A percentile compares a stretch with the other conserved stretches of the same genome.
Conservation (phyloP, 2,797 vertebrate genomes). For the Periophthalmus magnuspinnatus region DNA sequence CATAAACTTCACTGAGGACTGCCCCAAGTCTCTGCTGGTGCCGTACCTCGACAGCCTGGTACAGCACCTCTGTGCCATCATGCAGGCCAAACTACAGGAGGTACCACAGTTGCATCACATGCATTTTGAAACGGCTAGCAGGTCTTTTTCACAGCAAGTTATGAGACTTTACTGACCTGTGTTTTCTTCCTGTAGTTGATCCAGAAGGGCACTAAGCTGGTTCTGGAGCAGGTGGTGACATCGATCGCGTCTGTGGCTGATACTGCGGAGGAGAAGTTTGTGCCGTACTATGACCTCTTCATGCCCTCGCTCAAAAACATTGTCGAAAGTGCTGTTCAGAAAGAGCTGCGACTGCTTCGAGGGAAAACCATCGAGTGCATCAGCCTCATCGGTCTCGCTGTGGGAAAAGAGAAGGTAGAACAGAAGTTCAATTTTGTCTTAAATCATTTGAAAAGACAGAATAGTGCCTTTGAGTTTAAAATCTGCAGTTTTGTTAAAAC, state of each 20-base stretch:
- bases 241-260: conserved; percentile 98
- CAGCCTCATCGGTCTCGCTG: conserved; percentile 96
- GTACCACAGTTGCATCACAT: conserved; percentile 17
- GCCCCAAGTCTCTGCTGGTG: conserved; percentile 92
- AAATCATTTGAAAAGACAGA: too few relatives aligned
- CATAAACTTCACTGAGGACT: conserved; percentile 98
- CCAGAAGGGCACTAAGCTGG: conserved; percentile 97
- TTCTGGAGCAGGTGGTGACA: conserved; percentile 98
- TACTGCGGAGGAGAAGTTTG: conserved; percentile 97
- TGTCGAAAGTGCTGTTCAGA: conserved; percentile 95
- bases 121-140: background rate
- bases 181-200: conserved; percentile 78
- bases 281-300: conserved; percentile 97
- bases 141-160: too few relatives aligned
- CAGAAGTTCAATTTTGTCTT: too few relatives aligned
- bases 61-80: conserved; percentile 94
- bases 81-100: conserved; percentile 93
- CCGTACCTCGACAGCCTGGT: conserved; percentile 94
- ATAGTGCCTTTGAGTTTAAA: too few relatives aligned
- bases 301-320: conserved; percentile 98
- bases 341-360: conserved; percentile 93
- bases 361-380: conserved; percentile 99
- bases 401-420: conserved; percentile 94
- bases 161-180: background rate
- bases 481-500: too few relatives aligned